Base-by-base conservation (phyloP, 2,113 vertebrate species). In the Podilymbus podiceps region DNA sequence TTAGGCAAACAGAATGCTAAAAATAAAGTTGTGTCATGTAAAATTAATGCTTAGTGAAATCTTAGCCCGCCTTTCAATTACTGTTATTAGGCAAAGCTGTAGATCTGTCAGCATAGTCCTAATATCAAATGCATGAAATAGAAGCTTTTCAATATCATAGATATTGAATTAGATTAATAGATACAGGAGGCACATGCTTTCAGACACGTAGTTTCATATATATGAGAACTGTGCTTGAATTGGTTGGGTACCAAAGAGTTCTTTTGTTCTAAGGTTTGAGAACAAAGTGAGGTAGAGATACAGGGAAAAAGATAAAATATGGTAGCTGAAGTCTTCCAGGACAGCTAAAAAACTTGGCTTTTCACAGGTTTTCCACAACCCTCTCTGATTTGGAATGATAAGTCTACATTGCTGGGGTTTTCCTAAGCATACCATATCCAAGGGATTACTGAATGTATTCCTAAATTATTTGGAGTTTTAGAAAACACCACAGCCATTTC, bases 1-100 rank as follows among this genome's bases (percentile, higher is more conserved):
- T 96, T 92, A 88, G 92, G 76, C 93, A 96, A 96, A 95, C 66
- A 96, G 82, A 88, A 90, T 80, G 83, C 89, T 83, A 97, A 95
- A 97, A 96, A 96, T 97, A 97, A 93, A 93, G 64, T 68, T 22
- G 59, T 77, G 56, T 64, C 77, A 35, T 35, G 44, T 66, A 74
- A 88, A 87, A 96, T 80, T 38, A 85, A 91, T 25, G 59, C 50
- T 55, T 89, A 71, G 63, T 46, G 59, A 93, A 90, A 94, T 93
- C 52, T 94, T 79, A 42, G 42, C 28, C 90, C 82, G 42, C 42
- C 42, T 85, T 95, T 78, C 42, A 68, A 71, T 58, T 35, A 25
- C 47, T 50, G 46, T 31, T 88, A 50, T 66, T 78, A 78, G 15
- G 53, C 49, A 91, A 86, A 62, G 60, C 66, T 85, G 59, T 33